Conservation (phyloP, 2,113 vertebrate genomes). For the Tachuris rubrigastra region DNA sequence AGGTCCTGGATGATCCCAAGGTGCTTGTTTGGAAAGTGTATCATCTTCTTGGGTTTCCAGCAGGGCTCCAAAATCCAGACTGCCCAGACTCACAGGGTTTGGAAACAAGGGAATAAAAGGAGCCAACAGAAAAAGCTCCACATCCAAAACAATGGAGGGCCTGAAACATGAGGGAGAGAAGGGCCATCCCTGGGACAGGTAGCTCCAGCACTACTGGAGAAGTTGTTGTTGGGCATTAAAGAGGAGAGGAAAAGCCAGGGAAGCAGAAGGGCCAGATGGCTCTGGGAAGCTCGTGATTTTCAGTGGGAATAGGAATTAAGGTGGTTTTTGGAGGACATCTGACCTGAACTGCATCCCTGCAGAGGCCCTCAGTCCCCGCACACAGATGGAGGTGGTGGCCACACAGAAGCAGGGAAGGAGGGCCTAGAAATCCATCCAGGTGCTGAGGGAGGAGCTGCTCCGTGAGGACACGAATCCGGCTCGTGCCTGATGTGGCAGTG, state of each 20-base stretch:
- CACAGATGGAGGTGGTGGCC: not conserved
- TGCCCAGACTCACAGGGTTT: not conserved
- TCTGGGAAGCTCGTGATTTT: not conserved
- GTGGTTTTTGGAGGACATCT: not conserved
- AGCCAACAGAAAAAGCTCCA: not conserved
- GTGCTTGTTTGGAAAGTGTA: not conserved
- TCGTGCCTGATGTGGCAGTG: not conserved
- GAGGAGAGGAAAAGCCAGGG: not conserved
- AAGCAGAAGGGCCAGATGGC: not conserved
- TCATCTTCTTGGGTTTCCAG: not conserved
- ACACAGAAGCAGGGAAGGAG: not conserved
- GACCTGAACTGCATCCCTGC: not conserved
- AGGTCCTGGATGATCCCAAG: not conserved
- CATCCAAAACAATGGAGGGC: not conserved
- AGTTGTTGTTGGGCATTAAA: not conserved
- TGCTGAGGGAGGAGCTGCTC: not conserved
- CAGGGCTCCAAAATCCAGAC: not conserved
- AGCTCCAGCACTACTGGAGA: not conserved
- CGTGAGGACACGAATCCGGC: not conserved
- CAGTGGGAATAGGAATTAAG: not conserved
- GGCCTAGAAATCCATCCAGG: not conserved
- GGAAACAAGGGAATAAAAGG: not conserved
- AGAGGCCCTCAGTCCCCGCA: not conserved
- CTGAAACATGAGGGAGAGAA: not conserved
- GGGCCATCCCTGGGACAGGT: not conserved